phyloP scores from a whole-genome alignment of 2,797 vertebrate species.

The Cygnus olor region DNA sequence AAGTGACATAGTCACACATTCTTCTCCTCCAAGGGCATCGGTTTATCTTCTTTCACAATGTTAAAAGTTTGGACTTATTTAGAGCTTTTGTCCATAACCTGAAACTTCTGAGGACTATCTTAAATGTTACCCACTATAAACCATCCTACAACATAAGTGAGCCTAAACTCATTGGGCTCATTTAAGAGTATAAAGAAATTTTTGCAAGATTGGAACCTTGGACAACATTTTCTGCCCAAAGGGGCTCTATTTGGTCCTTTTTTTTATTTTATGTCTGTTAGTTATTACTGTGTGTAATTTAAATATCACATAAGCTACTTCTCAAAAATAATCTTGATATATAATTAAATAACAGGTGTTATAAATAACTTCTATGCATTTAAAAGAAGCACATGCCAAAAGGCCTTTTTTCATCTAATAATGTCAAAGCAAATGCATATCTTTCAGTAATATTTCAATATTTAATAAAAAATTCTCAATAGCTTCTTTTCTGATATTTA shows the following conservation, averaged over 20 bases:
- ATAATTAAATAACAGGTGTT: slow-evolving; percentile 5
- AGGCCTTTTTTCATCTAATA: not conserved
- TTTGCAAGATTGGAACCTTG: not conserved
- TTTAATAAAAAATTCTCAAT: not conserved
- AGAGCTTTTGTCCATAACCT: not conserved
- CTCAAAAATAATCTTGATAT: not conserved
- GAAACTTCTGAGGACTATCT: not conserved
- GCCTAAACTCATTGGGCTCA: not conserved
- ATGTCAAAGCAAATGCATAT: slow-evolving; percentile 9
- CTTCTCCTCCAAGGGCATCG: not conserved
- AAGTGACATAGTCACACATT: not conserved
- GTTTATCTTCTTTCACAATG: not conserved
- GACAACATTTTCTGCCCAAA: not conserved
- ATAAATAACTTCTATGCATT: not conserved
- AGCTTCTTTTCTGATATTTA: not conserved
- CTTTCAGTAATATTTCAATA: not conserved
- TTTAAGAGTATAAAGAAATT: not conserved
- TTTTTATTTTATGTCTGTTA: not conserved
- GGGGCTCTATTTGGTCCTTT: not conserved
- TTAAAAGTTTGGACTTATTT: not conserved
- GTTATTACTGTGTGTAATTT: slow-evolving; percentile 9
- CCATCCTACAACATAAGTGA: not conserved
- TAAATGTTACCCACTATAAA: not conserved
- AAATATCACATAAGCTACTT: not conserved
- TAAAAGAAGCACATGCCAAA: not conserved